Evolutionary conservation across 64 coral and sea anemone genomes (phyloP), one percentile per base, ranked within the genome.

Genomic region (Hydrozoanthus tunicans): DNA sequence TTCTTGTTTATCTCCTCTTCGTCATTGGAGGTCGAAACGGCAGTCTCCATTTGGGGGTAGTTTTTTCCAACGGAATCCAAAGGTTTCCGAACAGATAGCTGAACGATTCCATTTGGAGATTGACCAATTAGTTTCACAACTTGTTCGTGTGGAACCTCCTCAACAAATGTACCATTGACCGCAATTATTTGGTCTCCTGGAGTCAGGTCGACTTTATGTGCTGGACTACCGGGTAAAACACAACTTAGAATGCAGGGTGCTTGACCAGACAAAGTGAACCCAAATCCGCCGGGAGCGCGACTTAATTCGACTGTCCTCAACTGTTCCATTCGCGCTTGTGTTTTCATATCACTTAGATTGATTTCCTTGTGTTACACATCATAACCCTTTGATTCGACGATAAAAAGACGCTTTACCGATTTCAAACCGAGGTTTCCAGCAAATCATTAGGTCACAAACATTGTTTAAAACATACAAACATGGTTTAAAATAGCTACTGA

Each of bases 241-340:
- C 94, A 96, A 58, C 91, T 95, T n/a, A 99, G 79, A 60, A 96
- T 89, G 93, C 97, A 99, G 24, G 97, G 97, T 77, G 92, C 92
- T 62, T 99, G 97, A 53, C 94, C 92, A 1, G 94, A 91, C n/a
- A 99, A 73, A 51, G 97, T 99, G 62, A 99, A 99, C 5, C 97
- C 97, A 73, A 94, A 99, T 53, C 97, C 95, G 8, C 83, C 95
- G 17, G 92, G 79, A 53, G 68, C 90, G 10, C 95, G 89, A 27
- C 74, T 64, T 57, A 96, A 83, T 64, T 94, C 92, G 17, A 96
- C 92, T 25, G 92, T 88, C 26, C 74, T 88, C 70, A 74, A 58
- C 56, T 72, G 84, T 43, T 74, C 67, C 23, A 56, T 59, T 43
- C 54, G 54, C 6, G 84, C 84, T 88, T n/a, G 69, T 5, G 84